Conservation (phyloP, 2,797 vertebrate genomes). For the Peromyscus aztecus region DNA sequence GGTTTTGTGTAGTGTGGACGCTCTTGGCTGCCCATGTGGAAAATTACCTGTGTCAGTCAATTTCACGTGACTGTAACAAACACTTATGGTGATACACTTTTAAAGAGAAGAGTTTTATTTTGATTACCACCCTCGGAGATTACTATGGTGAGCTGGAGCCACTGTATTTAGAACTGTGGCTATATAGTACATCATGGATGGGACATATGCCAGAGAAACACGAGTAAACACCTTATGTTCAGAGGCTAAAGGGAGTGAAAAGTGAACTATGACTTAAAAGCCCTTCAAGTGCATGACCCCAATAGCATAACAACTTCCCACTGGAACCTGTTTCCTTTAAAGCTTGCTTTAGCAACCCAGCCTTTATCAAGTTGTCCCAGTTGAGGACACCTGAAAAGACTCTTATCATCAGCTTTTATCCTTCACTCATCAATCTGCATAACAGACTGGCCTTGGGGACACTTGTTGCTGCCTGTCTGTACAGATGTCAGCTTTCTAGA, state of each 20-base stretch:
- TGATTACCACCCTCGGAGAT: neutral
- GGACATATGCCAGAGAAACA: neutral
- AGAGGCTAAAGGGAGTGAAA: neutral
- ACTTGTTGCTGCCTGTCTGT: neutral
- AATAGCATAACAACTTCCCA: too few species aligned
- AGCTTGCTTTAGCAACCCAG: neutral
- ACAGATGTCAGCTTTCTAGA: neutral
- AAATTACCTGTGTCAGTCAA: neutral
- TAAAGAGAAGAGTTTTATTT: neutral
- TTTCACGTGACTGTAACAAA: neutral
- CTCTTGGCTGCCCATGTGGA: neutral
- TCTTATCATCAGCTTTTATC: neutral
- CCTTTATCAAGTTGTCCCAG: neutral
- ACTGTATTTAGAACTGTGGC: neutral
- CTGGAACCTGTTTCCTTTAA: neutral
- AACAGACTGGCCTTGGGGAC: neutral
- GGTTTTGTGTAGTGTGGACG: neutral
- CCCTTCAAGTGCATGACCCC: neutral
- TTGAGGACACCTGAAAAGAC: neutral
- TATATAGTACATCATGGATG: neutral
- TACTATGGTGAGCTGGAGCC: neutral
- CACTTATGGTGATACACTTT: neutral
- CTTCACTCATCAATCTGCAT: neutral
- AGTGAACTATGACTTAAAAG: rapidly evolving
- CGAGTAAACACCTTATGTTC: too few species aligned